Conservation (phyloP, 2,797 vertebrate species). For the Silurus lanzhouensis region DNA sequence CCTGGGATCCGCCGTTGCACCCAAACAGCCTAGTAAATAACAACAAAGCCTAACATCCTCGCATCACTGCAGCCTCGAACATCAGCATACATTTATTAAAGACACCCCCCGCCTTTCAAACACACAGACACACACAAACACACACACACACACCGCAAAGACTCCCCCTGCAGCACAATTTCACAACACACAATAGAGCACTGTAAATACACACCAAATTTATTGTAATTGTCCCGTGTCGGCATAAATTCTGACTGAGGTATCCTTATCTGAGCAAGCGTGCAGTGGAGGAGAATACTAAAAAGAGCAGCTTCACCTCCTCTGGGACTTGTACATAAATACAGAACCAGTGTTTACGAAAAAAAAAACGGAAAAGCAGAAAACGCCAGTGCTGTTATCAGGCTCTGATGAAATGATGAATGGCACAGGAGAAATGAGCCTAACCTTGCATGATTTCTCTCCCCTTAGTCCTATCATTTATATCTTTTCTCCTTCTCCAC, state of each 20-base stretch:
- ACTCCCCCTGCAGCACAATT: constrained; percentile 75
- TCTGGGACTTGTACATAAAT: constrained; percentile 73
- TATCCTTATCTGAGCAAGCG: constrained; percentile 72
- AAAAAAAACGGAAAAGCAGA: constrained; percentile 41
- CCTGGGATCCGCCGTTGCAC: constrained; percentile 85
- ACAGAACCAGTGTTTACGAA: constrained; percentile 70
- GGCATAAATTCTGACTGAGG: constrained; percentile 77
- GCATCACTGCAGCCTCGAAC: constrained; percentile 86
- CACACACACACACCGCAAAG: constrained; percentile 41
- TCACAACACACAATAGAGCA: constrained; percentile 67
- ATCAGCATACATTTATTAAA: constrained; percentile 97
- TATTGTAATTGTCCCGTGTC: constrained; percentile 79
- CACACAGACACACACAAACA: constrained; percentile 42
- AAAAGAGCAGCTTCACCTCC: constrained; percentile 67
- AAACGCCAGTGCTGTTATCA: constrained; percentile 56
- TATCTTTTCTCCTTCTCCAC: constrained; percentile 62
- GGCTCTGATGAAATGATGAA: constrained; percentile 69
- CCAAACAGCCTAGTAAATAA: constrained; percentile 99
- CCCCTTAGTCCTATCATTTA: constrained; percentile 78
- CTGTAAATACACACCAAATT: constrained; percentile 80
- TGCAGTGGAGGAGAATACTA: constrained; percentile 44
- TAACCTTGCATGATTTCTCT: constrained; percentile 63
- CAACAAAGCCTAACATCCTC: constrained; percentile 89
- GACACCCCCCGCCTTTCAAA: constrained; percentile 72
- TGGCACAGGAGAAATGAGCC: constrained; percentile 54